phyloP scores from a whole-genome alignment of 1,140 invertebrate genomes.

The Anagrus nilaparvatae region DNA sequence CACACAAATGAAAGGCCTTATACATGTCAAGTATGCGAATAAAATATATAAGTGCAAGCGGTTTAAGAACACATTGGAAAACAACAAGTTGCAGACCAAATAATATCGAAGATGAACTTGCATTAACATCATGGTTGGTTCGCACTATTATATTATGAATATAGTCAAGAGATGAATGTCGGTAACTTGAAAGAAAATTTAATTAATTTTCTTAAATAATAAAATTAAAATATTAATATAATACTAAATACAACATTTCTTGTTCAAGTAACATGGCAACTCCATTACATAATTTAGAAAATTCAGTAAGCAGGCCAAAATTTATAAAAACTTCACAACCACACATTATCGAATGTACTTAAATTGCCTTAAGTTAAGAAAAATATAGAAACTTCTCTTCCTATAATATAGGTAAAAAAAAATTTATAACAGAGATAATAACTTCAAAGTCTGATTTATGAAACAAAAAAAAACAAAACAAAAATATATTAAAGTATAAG shows the following conservation, averaged over 20 bases:
- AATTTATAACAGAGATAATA: too few species aligned
- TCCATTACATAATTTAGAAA: constrained; percentile 45
- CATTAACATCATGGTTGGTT: constrained; percentile 58
- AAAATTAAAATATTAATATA: not conserved
- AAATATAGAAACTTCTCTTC: not conserved
- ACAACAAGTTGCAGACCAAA: constrained; percentile 86
- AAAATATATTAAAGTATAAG: too few species aligned
- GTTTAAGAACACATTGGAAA: constrained; percentile 92
- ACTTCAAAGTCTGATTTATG: too few species aligned
- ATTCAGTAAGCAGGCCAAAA: constrained; percentile 55
- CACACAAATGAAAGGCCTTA: constrained; percentile 98
- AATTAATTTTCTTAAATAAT: too few species aligned
- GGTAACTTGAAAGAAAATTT: too few species aligned
- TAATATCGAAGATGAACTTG: constrained; percentile 71
- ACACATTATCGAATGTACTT: constrained; percentile 79
- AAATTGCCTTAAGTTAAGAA: constrained; percentile 31
- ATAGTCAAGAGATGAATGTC: constrained; percentile 49
- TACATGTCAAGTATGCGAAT: constrained; percentile 90
- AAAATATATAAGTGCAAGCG: constrained; percentile 95
- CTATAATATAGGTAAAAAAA: too few species aligned
- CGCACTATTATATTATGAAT: constrained; percentile 48
- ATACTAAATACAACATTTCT: not conserved
- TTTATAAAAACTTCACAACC: constrained; percentile 76
- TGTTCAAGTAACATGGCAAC: constrained; percentile 33
- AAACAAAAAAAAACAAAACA: too few species aligned